Percentiles rank a stretch among this genome's conserved stretches.
Evolutionary conservation across 2,797 vertebrate species (phyloP).

Genomic region (Erpetoichthys calabaricus): DNA sequence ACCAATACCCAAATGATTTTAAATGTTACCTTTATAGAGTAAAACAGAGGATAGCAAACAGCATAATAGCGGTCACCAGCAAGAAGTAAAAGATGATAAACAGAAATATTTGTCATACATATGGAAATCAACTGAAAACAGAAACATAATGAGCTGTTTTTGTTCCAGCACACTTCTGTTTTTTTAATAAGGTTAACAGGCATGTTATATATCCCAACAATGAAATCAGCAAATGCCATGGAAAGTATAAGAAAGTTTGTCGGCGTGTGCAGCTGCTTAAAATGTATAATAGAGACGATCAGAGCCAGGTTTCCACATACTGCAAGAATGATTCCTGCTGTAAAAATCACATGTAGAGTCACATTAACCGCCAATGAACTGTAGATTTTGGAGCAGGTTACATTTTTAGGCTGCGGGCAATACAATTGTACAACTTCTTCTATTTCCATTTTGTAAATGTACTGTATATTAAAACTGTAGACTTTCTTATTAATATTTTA

Average conservation of each 20-base stretch:
- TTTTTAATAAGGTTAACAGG: conserved; percentile 22
- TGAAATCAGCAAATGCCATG: conserved; percentile 20
- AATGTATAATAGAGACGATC: conserved; percentile 12
- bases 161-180: conserved; percentile 27
- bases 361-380: too few species aligned
- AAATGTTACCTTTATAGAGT: conserved; percentile 20
- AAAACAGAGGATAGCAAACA: conserved; percentile 24
- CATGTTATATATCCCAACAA: conserved; percentile 23
- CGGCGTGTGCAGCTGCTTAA: conserved; percentile 13
- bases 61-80: conserved; percentile 25
- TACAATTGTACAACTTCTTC: too few species aligned
- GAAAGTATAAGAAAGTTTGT: conserved; percentile 18
- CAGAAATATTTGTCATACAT: conserved; percentile 18
- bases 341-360: too few species aligned
- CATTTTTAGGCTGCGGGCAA: too few species aligned
- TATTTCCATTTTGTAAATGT: too few species aligned
- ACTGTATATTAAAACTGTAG: too few species aligned
- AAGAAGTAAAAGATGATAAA: conserved; percentile 23
- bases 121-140: conserved; percentile 24
- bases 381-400: too few species aligned
- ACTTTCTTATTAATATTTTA: too few species aligned
- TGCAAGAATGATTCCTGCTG: conserved; percentile 20
- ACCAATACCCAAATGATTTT: too few species aligned
- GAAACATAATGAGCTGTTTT: conserved; percentile 21
- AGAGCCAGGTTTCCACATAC: conserved; percentile 24